Evolutionary conservation across 2,888 invertebrate species (phyloP), one percentile per base, ranked within the genome.

Genomic region (Dorcus hopei): DNA sequence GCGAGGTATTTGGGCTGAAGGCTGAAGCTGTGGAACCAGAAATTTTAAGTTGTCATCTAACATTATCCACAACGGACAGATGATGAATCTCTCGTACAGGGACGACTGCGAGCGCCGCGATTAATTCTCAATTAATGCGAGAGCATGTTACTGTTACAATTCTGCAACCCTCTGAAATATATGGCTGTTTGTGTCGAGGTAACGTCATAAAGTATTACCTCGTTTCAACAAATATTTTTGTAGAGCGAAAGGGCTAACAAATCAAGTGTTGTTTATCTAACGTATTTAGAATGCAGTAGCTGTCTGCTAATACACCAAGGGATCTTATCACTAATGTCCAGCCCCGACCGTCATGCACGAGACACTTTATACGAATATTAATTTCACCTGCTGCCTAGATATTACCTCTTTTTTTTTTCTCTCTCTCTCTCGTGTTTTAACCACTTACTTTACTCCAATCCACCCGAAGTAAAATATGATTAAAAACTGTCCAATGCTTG

Each of bases 271-370:
- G 59, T 59, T 59, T 56, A 57, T 52, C 56, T 59, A 52, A 52
- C 43, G 55, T 59, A 59, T 59, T 59, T 59, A 59, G 52, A 57
- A 59, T 59, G 56, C 59, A 59, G 59, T 53, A 52, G 41, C 45
- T 53, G 53, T 33, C 43, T 42, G 45, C 42, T 43, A 33, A 42
- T 43, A 53, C 53, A 53, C 26, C 26, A 42, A 53, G 42, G 45
- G 45, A 53, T 45, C 53, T 53, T 53, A 53, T 53, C 53, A 42
- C 53, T 38, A 26, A 26, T 43, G 53, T 53, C 53, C 53, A 53
- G 53, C 43, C 45, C 14, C 45, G 38, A 45, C 42, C 45, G 53
- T 45, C 53, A 43, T 33, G 53, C 38, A 39, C 45, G 26, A 23
- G 43, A 43, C 53, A 33, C 33, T 45, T 45, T 43, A 9, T 38